Conservation (phyloP, 2,113 vertebrate species). For the Chaetura pelagica region DNA sequence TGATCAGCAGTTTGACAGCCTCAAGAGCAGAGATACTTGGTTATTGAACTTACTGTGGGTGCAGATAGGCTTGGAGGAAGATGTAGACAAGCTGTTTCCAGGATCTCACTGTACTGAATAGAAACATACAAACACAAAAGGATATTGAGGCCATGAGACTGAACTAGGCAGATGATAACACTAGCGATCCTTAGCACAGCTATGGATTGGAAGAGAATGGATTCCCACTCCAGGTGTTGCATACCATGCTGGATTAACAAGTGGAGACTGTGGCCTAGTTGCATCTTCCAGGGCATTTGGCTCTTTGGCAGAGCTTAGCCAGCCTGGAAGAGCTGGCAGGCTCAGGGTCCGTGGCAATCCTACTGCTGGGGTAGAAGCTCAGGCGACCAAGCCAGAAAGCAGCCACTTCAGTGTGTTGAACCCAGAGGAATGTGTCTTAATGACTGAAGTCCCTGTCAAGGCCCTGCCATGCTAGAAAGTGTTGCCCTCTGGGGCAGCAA, state of each 20-base stretch:
- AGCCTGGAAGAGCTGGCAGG: not conserved
- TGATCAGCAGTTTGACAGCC: not conserved
- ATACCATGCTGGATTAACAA: not conserved
- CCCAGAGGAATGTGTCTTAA: not conserved
- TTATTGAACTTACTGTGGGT: not conserved
- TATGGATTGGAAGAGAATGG: not conserved
- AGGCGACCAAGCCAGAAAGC: not conserved
- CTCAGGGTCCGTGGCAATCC: not conserved
- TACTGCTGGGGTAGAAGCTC: not conserved
- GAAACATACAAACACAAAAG: not conserved
- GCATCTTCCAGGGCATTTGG: not conserved
- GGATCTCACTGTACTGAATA: not conserved
- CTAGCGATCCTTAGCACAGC: not conserved
- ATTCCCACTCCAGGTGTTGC: not conserved
- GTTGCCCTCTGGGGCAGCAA: not conserved
- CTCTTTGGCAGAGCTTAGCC: not conserved
- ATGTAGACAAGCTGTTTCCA: not conserved
- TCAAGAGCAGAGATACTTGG: not conserved
- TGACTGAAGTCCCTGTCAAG: not conserved
- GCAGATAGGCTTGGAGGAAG: not conserved
- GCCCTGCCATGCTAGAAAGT: not conserved
- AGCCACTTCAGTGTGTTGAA: not conserved
- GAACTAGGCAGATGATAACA: not conserved
- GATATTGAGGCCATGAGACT: not conserved
- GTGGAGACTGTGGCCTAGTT: not conserved